These are phyloP conservation scores for Furcula furcula DNA, from an alignment of 2,888 invertebrate genomes.

Conservation along the genomic window DNA sequence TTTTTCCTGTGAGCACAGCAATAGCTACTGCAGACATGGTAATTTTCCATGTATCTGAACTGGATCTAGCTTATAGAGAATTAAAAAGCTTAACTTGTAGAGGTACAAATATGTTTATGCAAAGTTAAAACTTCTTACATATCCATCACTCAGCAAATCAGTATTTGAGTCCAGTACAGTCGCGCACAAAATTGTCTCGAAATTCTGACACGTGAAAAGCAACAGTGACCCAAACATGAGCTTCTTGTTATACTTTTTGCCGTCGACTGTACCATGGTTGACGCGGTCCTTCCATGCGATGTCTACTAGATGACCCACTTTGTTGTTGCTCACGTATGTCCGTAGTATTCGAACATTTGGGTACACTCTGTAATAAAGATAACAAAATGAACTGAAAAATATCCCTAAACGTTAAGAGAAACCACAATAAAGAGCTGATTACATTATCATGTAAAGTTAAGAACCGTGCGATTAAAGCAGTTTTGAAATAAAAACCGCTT, in stretches of 20 bases:
- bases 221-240: slow-evolving; percentile 88
- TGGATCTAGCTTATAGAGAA: too few relatives aligned
- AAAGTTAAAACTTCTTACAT: slow-evolving; percentile 59
- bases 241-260: slow-evolving; percentile 66
- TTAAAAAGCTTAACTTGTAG: too few relatives aligned
- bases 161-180: slow-evolving; percentile 81
- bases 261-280: slow-evolving; percentile 33
- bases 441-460: too few relatives aligned
- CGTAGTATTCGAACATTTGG: slow-evolving; percentile 68
- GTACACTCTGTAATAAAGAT: slow-evolving; percentile 56
- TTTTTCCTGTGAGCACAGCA: too few relatives aligned
- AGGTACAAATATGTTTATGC: neutral
- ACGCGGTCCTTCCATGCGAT: slow-evolving; percentile 56
- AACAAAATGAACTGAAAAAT: too few relatives aligned
- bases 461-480: too few relatives aligned
- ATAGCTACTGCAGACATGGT: too few relatives aligned
- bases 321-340: slow-evolving; percentile 59
- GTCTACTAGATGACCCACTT: slow-evolving; percentile 67
- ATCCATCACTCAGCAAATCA: slow-evolving; percentile 75
- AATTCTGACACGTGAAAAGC: slow-evolving; percentile 86
- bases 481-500: too few relatives aligned
- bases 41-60: too few relatives aligned
- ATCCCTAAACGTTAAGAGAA: too few relatives aligned
- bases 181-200: slow-evolving; percentile 85
- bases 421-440: too few relatives aligned